Base-by-base conservation (phyloP, 1,140 invertebrate species). In the Pteromalus puparum region DNA sequence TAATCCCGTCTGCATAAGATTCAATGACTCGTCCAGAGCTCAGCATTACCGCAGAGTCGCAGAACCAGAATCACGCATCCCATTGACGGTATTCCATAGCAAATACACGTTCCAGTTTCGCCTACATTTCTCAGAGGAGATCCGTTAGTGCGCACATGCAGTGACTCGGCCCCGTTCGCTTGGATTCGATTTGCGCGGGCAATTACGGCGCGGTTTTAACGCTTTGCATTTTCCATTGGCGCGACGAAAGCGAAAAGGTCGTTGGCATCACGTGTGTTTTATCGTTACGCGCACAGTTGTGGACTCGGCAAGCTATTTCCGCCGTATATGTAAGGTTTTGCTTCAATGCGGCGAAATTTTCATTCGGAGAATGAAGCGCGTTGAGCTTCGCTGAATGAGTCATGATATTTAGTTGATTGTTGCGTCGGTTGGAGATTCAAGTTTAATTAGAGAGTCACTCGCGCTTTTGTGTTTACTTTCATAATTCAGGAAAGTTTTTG, bases 51-150 rank as follows among this genome's bases (percentile, higher is more conserved):
- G 21, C 53, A 18, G 4, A 53, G 48, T 21, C 48, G 48, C 48
- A 53, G 13, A 53, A 53, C 48, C 48, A 61, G 53, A 61, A 21
- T 73, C 30, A 38, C 72, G 30, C 28, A 15, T 38, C 72, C 26
- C 72, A 73, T 73, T 21, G 12, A 73, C 13, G 72, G 12, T n/a
- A 30, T 72, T 30, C 28, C 70, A 4, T 18, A 72, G 13, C 28
- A 13, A 72, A 12, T 72, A 30, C 70, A 15, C 70, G 70, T 72
- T 72, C 72, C 30, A 38, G 34, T 28, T 42, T 4, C 30, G 30
- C 72, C 30, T 73, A 38, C 30, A 21, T 73, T 38, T 38, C 72
- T 38, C 13, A 6, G 68, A 70, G 72, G 30, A 73, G 72, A 73
- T 42, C 72, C 72, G 30, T 73, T 73, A 73, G n/a, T 5, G 72